Base-by-base conservation (phyloP, 92 coral and sea anemone species). In the Epizoanthus rinbou region DNA sequence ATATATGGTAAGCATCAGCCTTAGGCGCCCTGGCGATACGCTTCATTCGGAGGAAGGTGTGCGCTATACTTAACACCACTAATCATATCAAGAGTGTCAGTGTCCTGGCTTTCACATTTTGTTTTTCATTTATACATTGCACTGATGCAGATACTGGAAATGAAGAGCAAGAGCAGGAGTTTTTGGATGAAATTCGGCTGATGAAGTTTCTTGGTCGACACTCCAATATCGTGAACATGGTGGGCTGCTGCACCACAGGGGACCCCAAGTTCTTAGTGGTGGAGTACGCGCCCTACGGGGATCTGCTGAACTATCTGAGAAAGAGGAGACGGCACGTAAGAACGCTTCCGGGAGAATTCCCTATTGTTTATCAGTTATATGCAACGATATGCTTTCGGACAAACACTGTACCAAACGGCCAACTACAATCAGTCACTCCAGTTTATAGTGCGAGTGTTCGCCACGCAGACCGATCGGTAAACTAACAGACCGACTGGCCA, bases 231-330 rank as follows among this genome's bases (percentile, higher is more conserved):
- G 50, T 78, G 24, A 78, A 41, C 58, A 19, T 78, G 2, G 6
- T 78, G 25, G 82, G 70, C 16, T 78, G 82, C 23, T 78, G 82
- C 64, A 62, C 71, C 71, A 78, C 82, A 19, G 82, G 82, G 7
- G 16, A 28, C 22, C 82, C 82, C 3, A 78, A 62, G 70, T 78
- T 78, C 57, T 71, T 78, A 16, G 70, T 78, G 39, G 41, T 78
- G 10, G 82, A 78, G 25, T 78, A 57, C 21, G 82, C 82, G n/a
- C 70, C 70, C 2, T 50, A 65, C 14, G 82, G 82, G 8, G 70
- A 78, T 13, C 71, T 78, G 17, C 69, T 78, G 6, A 78, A 65
- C 33, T 78, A 60, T 28, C 21, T 78, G 71, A 43, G 82, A 25
- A 69, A 62, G 16, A 78, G 71, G 35, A 60, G 82, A 39, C 70